Evolutionary conservation across 2,797 vertebrate species (phyloP).

Genomic region (Epinephelus awoara): DNA sequence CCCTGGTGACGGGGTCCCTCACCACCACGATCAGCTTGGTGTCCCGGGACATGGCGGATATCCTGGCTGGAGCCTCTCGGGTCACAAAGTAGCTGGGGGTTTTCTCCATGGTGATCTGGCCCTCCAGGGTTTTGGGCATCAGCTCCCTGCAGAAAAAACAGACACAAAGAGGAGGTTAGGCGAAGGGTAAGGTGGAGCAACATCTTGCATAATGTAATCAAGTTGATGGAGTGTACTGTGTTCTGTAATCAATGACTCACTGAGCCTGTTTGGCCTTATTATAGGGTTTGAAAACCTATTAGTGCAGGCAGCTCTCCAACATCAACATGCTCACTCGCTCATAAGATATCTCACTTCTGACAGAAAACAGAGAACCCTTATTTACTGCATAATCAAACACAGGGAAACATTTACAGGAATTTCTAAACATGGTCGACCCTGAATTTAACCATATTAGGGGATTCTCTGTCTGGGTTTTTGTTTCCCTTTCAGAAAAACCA

Average conservation of each 20-base stretch:
- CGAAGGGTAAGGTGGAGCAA: slow-evolving; percentile 51
- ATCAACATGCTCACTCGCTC: slow-evolving; percentile 70
- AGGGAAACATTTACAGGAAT: slow-evolving; percentile 39
- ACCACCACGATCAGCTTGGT: slow-evolving; percentile 95
- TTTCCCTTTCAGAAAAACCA: too few relatives aligned
- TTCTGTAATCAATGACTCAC: slow-evolving; percentile 81
- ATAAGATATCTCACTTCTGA: slow-evolving; percentile 63
- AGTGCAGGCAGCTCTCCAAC: slow-evolving; percentile 76
- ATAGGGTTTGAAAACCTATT: slow-evolving; percentile 75
- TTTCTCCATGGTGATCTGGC: slow-evolving; percentile 97
- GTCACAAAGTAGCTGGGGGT: slow-evolving; percentile 96
- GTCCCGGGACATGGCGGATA: slow-evolving; percentile 90
- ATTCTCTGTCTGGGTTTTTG: too few relatives aligned
- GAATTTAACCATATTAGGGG: slow-evolving; percentile 39
- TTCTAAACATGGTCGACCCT: slow-evolving; percentile 39
- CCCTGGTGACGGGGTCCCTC: slow-evolving; percentile 93
- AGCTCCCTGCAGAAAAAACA: slow-evolving; percentile 84
- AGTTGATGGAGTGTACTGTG: slow-evolving; percentile 72
- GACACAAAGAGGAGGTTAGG: slow-evolving; percentile 50
- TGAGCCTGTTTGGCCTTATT: slow-evolving; percentile 75
- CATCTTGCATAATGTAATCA: slow-evolving; percentile 77
- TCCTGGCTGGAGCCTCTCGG: slow-evolving; percentile 90
- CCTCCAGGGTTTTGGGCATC: slow-evolving; percentile 93
- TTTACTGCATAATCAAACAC: slow-evolving; percentile 58
- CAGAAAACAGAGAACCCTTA: slow-evolving; percentile 58